These are phyloP conservation scores for Sturnira hondurensis DNA, from an alignment of 2,113 vertebrate genomes.

Conservation along the genomic window DNA sequence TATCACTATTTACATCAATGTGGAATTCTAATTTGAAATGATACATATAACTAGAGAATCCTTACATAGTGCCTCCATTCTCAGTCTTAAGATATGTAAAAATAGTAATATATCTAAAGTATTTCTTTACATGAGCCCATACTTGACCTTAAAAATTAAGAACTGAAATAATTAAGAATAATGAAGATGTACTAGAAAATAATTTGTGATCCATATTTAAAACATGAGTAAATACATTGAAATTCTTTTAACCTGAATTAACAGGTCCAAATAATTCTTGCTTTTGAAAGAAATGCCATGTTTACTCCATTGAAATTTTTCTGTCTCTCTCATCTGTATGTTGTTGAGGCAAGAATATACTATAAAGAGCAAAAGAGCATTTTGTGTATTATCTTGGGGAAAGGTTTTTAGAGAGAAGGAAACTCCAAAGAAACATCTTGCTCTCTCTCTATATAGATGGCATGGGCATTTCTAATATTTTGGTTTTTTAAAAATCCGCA, in stretches of 20 bases:
- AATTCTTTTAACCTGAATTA: background rate
- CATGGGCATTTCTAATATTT: background rate
- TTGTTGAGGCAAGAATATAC: background rate
- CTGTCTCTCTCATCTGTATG: background rate
- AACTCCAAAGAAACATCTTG: background rate
- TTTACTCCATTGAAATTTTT: background rate
- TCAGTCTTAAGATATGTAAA: background rate
- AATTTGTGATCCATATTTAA: background rate
- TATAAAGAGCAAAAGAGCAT: background rate
- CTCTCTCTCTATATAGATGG: background rate
- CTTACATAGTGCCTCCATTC: background rate
- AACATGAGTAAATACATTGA: background rate
- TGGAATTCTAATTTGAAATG: background rate
- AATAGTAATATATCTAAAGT: background rate
- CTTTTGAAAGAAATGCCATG: background rate
- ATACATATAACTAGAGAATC: background rate
- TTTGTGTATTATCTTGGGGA: background rate
- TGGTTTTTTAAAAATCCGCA: background rate
- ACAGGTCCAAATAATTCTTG: background rate
- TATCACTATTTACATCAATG: background rate
- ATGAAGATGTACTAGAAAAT: background rate
- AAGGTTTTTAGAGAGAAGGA: background rate
- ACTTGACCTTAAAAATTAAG: conserved; percentile 10
- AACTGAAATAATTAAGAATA: conserved; percentile 9
- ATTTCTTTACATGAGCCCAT: background rate